These are phyloP conservation scores for Catharus bicknelli DNA, from an alignment of 2,113 vertebrate species.

Conservation along the genomic window DNA sequence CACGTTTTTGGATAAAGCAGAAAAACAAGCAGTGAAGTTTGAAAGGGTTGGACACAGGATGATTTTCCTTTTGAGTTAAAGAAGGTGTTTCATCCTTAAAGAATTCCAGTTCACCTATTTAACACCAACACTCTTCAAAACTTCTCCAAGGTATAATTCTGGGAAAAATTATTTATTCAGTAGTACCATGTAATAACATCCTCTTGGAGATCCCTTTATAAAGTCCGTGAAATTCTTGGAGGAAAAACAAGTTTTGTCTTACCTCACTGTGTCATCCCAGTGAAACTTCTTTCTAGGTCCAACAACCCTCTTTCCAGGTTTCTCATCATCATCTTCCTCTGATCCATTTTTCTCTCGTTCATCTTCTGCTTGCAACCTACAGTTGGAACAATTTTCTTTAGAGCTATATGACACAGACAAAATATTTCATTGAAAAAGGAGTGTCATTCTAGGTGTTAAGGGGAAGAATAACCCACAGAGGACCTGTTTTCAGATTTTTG, in stretches of 20 bases:
- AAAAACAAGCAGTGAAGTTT: neutral
- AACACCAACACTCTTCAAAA: neutral
- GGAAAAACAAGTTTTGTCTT: neutral
- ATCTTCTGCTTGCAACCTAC: constrained; percentile 90
- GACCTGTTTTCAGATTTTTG: neutral
- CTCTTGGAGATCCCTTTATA: neutral
- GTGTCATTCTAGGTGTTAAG: neutral
- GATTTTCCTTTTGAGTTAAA: neutral
- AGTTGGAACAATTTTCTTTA: neutral
- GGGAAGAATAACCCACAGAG: neutral
- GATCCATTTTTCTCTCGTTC: constrained; percentile 92
- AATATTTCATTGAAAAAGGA: neutral
- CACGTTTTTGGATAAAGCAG: neutral
- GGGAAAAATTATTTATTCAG: neutral
- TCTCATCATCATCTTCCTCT: constrained; percentile 96
- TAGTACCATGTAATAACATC: neutral
- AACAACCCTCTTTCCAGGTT: constrained; percentile 93
- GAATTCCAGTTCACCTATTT: neutral
- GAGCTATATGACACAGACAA: neutral
- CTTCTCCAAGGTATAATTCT: neutral
- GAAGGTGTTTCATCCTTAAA: neutral
- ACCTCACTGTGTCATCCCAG: constrained; percentile 98
- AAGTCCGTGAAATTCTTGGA: neutral
- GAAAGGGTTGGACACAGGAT: neutral
- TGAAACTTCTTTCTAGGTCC: constrained; percentile 96